A percentile compares a stretch with the other conserved stretches of the same genome.
phyloP scores from a whole-genome alignment of 2,888 invertebrate genomes.

The Charanyca ferruginea region DNA sequence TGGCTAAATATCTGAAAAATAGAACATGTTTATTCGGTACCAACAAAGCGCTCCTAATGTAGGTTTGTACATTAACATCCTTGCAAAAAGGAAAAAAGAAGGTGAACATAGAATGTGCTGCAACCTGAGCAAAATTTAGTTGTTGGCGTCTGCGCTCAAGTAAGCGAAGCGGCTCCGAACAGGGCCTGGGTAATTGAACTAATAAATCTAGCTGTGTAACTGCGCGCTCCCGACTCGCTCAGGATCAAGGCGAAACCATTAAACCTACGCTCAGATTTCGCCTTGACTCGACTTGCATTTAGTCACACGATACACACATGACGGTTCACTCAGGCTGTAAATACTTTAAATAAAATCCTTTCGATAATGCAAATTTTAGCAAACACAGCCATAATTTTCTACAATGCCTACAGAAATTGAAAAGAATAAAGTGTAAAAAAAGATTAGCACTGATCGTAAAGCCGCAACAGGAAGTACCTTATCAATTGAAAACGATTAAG shows the following conservation, averaged over 20 bases:
- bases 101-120: slow-evolving; percentile 72
- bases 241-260: slow-evolving; percentile 86
- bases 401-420: slow-evolving; percentile 35
- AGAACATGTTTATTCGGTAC: slow-evolving; percentile 39
- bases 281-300: slow-evolving; percentile 73
- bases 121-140: slow-evolving; percentile 85
- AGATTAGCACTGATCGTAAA: slow-evolving; percentile 59
- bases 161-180: slow-evolving; percentile 83
- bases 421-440: slow-evolving; percentile 29
- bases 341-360: slow-evolving; percentile 58
- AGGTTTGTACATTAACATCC: slow-evolving; percentile 66
- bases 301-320: slow-evolving; percentile 69
- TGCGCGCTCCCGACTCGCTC: slow-evolving; percentile 77
- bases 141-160: slow-evolving; percentile 86
- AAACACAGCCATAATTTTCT: slow-evolving; percentile 29
- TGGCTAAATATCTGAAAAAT: slow-evolving; percentile 37
- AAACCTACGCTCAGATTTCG: slow-evolving; percentile 83
- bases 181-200: slow-evolving; percentile 89
- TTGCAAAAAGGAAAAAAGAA: slow-evolving; percentile 66
- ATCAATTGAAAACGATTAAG: slow-evolving; percentile 52
- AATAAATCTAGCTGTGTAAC: slow-evolving; percentile 89
- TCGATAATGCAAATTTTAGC: slow-evolving; percentile 44
- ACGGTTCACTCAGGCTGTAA: slow-evolving; percentile 52
- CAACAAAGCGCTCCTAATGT: slow-evolving; percentile 61
- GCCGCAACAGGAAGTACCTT: slow-evolving; percentile 52